Evolutionary conservation across 2,113 vertebrate species (phyloP), one percentile per base, ranked within the genome.

Genomic region (Cebidichthys violaceus): DNA sequence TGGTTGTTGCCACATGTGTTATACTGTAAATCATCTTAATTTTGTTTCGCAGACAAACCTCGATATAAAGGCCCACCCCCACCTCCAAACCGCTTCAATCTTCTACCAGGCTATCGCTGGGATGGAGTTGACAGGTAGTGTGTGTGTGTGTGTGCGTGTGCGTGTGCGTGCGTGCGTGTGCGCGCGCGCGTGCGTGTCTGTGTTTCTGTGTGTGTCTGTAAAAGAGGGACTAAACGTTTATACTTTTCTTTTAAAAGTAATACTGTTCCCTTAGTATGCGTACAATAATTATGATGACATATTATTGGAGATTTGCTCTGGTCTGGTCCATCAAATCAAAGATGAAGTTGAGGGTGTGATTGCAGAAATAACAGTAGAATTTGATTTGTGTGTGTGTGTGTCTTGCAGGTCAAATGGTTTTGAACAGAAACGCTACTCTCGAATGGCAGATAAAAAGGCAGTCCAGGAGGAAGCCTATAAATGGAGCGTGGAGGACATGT

Each of bases 401-500:
- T 83, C 35, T 64, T 10, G 0, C 80, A 99, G 98, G 93, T 99
- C 98, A 74, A 99, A 97, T 6, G 98, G 98, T 2, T 99, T 99
- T 81, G 98, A 99, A 87, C 94, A 98, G 94, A 96, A 97, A 91
- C 96, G 96, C 85, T 99, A 97, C 76, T 94, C 89, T 37, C 91
- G 98, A 70, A 94, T 97, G 0, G 93, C 97, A 31, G 96, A 97
- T 88, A 97, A 96, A 94, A 98, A 97, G 88, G 97, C 98, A 0
- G 88, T 95, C 3, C 96, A 99, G 89, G 97, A 99, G 75, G 92
- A 95, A 0, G 98, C 98, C 0, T 99, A 99, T 91, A 99, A 99
- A 86, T 99, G 98, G 98, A 99, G 98, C 0, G 97, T 99, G 4
- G 98, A 99, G 90, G 98, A 99, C 89, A 99, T 99, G 98, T 99